Conservation (phyloP, 2,888 invertebrate species). For the Drosophila sordidula region DNA sequence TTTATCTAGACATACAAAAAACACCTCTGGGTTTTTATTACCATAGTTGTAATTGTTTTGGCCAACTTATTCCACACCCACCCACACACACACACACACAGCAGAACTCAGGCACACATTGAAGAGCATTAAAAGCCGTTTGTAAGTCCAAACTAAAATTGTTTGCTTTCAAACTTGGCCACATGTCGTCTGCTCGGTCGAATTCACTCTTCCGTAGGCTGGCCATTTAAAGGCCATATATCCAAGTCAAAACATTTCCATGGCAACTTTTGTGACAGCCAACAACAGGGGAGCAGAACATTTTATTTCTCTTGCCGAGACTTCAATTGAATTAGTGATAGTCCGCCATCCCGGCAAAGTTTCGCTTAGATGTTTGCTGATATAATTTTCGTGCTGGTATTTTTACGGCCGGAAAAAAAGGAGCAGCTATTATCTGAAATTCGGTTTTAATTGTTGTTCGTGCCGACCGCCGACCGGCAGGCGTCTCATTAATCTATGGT, state of each 20-base stretch:
- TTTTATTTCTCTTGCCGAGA: not conserved
- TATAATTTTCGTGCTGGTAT: conserved; percentile 31
- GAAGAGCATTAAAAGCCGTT: conserved; percentile 1
- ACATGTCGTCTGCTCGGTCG: not conserved
- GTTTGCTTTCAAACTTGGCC: conserved; percentile 10
- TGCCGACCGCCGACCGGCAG: conserved; percentile 25
- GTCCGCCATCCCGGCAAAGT: conserved; percentile 17
- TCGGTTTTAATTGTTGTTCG: conserved; percentile 42
- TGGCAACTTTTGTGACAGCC: conserved; percentile 51
- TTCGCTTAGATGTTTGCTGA: conserved; percentile 37
- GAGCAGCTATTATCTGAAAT: not conserved
- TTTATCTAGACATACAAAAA: not conserved
- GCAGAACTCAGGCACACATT: not conserved
- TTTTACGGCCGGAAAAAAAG: conserved; percentile 34
- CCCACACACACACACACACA: not conserved
- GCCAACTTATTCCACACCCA: not conserved
- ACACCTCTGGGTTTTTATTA: not conserved
- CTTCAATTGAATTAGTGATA: conserved; percentile 43
- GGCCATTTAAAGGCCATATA: conserved; percentile 36
- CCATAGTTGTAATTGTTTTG: not conserved
- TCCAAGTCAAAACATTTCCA: conserved; percentile 31
- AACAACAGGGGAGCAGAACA: not conserved
- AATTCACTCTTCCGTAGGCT: not conserved
- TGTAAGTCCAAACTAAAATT: conserved; percentile 5
- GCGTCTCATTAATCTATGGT: conserved; percentile 30